phyloP scores from a whole-genome alignment of 2,797 vertebrate genomes.

The Erithacus rubecula region DNA sequence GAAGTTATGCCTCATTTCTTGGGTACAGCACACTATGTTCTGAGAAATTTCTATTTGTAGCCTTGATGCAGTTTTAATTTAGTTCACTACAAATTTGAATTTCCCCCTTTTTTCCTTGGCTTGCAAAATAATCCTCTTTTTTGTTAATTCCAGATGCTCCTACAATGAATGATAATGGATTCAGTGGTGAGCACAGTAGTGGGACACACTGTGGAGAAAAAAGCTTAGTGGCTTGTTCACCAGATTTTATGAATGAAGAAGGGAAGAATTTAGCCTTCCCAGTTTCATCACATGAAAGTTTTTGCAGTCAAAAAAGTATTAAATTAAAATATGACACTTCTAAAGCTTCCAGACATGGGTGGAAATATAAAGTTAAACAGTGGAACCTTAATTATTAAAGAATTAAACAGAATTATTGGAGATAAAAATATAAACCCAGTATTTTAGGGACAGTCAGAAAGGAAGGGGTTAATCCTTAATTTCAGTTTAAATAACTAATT shows the following conservation, averaged over 20 bases:
- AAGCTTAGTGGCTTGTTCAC: neutral
- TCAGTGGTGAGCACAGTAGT: neutral
- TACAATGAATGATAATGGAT: neutral
- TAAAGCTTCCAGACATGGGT: neutral
- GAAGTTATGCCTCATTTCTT: conserved; percentile 58
- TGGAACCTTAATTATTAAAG: neutral
- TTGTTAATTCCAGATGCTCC: neutral
- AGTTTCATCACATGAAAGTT: neutral
- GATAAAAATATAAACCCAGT: neutral
- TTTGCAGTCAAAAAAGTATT: neutral
- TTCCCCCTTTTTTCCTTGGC: neutral
- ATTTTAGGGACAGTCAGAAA: neutral
- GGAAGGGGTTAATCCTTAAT: neutral
- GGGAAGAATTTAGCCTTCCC: neutral
- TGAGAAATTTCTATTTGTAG: conserved; percentile 68
- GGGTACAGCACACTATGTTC: conserved; percentile 63
- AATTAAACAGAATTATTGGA: neutral
- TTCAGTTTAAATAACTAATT: neutral
- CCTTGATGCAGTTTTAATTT: conserved; percentile 17
- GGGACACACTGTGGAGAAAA: neutral
- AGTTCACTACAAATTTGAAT: conserved; percentile 23
- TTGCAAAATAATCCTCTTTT: conserved; percentile 9
- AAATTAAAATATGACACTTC: neutral
- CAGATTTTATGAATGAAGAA: neutral
- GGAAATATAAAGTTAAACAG: neutral